These are phyloP conservation scores for Cremastobaeus sp. DNA, from an alignment of 2,888 invertebrate genomes.

Conservation along the genomic window DNA sequence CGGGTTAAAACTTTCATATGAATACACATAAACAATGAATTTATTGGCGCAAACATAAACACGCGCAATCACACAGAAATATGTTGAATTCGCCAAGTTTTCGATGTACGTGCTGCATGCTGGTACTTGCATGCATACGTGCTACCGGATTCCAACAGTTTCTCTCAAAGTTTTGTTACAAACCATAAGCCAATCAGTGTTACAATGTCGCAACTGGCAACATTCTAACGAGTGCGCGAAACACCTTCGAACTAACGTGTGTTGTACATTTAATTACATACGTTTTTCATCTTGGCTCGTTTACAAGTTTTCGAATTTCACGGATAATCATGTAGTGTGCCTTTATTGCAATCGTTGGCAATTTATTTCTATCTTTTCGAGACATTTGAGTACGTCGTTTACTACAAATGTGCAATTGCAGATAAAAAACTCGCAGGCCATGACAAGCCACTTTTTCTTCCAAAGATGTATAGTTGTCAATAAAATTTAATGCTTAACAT, in stretches of 20 bases:
- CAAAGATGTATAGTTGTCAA: too few relatives aligned
- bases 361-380: too few relatives aligned
- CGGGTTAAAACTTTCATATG: constrained; percentile 36
- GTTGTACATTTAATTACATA: constrained; percentile 21
- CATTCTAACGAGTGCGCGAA: constrained; percentile 7
- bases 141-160: constrained; percentile 32
- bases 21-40: constrained; percentile 44
- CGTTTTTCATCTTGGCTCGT: too few relatives aligned
- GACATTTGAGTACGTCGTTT: too few relatives aligned
- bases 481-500: too few relatives aligned
- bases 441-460: too few relatives aligned
- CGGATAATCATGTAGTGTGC: too few relatives aligned
- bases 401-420: too few relatives aligned
- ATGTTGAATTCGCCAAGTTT: constrained; percentile 38
- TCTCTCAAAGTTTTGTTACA: constrained; percentile 44
- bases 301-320: too few relatives aligned
- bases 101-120: constrained; percentile 38
- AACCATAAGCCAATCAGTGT: constrained; percentile 59
- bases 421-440: too few relatives aligned
- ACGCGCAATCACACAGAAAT: constrained; percentile 36
- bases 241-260: constrained; percentile 26
- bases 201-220: constrained; percentile 25
- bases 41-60: constrained; percentile 54
- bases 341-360: too few relatives aligned
- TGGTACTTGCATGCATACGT: constrained; percentile 37